Conservation (phyloP, 2,797 vertebrate species). For the Oryzias dopingdopingensis region DNA sequence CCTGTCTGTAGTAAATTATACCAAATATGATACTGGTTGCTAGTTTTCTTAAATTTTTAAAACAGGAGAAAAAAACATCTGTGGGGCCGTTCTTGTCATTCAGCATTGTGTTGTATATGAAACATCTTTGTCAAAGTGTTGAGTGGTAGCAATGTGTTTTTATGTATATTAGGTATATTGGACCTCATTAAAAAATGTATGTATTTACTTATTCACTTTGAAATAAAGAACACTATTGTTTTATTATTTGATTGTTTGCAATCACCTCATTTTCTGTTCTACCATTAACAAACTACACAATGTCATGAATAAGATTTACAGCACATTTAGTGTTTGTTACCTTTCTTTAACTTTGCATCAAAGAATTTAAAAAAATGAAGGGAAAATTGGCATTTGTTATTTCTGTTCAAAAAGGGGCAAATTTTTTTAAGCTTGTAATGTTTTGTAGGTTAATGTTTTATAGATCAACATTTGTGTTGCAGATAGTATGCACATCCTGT, state of each 20-base stretch:
- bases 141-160: constrained; percentile 68
- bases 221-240: constrained; percentile 71
- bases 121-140: constrained; percentile 46
- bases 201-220: constrained; percentile 65
- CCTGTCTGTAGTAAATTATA: constrained; percentile 40
- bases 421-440: no score
- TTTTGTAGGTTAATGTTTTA: no score
- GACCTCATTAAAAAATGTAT: constrained; percentile 62
- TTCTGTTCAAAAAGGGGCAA: no score
- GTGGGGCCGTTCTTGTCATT: constrained; percentile 29
- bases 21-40: constrained; percentile 20
- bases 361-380: no score
- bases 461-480: no score
- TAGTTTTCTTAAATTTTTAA: constrained; percentile 26
- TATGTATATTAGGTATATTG: constrained; percentile 71
- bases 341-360: no score
- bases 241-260: constrained; percentile 53
- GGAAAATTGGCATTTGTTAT: no score
- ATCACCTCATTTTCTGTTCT: not conserved
- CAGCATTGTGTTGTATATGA: constrained; percentile 43
- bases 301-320: no score
- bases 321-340: no score
- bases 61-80: constrained; percentile 1
- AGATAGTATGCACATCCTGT: no score
- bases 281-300: not conserved